Evolutionary conservation across 1,140 invertebrate genomes (phyloP), one percentile per base, ranked within the genome.

Genomic region (Listronotus oregonensis): DNA sequence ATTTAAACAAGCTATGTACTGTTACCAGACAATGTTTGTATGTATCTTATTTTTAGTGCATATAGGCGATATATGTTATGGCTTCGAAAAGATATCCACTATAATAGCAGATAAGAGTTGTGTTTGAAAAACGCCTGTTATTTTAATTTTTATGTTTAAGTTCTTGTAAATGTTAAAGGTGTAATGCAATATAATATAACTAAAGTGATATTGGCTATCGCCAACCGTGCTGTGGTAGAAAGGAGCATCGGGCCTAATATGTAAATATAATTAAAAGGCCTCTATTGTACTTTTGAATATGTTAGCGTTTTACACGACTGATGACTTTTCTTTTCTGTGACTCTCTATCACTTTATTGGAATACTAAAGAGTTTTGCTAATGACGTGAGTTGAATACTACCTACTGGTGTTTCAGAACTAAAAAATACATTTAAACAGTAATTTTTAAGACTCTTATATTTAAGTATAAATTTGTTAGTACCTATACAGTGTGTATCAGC

Each of bases 141-240:
- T n/a, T n/a, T 15, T 18, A 55, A 8, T 8, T n/a, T 50, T 17
- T 6, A 11, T 34, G 14, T 18, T 55, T 54, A 10, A 9, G 4
- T 3, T 54, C 1, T 9, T 15, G 52, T 64, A 55, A 64, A 64
- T 49, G 49, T 56, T 37, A 40, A 21, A 64, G 54, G 56, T 9
- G 43, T 40, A 64, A 64, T 46, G 62, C 62, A 64, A 64, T 64
- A 64, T 51, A 40, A 52, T 64, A 64, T 51, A 40, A 52, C 39
- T 54, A 64, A 64, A 57, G 62, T 64, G 62, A 64, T 64, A 64
- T 64, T 64, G 62, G 54, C 62, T 57, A 57, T 18, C 37, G 62
- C 54, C 62, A 56, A 64, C 61, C 44, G 54, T 64, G 62, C 52
- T 64, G 62, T 64, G 62, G 18, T 49, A 57, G 42, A 64, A 57